phyloP scores from a whole-genome alignment of 2,113 vertebrate genomes.

The Phylloscopus whistleri region DNA sequence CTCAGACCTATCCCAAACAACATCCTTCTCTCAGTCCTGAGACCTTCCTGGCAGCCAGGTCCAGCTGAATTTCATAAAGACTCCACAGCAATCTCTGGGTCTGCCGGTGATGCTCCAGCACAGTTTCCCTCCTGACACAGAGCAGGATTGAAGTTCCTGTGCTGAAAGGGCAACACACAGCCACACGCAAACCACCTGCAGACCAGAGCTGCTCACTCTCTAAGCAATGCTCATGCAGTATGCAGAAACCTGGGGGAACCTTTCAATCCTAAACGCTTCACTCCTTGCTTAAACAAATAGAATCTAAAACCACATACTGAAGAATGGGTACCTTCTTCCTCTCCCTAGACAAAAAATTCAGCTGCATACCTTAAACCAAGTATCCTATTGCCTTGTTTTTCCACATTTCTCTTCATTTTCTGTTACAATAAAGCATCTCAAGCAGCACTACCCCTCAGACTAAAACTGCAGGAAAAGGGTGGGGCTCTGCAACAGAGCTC shows the following conservation, averaged over 20 bases:
- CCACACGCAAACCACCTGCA: not conserved
- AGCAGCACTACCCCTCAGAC: not conserved
- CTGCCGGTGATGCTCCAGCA: not conserved
- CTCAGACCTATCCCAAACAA: not conserved
- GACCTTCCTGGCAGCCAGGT: not conserved
- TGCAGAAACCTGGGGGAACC: not conserved
- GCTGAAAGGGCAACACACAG: not conserved
- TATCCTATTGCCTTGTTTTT: not conserved
- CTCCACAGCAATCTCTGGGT: not conserved
- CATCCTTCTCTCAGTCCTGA: not conserved
- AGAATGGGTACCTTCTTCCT: not conserved
- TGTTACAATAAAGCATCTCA: not conserved
- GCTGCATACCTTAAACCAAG: not conserved
- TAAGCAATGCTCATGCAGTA: not conserved
- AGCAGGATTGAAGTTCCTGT: not conserved
- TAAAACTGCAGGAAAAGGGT: conserved; percentile 57
- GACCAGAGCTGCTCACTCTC: not conserved
- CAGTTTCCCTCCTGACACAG: not conserved
- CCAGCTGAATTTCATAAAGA: not conserved
- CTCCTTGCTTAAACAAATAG: not conserved
- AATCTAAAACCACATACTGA: not conserved
- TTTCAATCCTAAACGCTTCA: not conserved
- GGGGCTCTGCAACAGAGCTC: not conserved
- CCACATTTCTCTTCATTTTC: not conserved
- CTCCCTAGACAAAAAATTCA: not conserved